phyloP scores from a whole-genome alignment of 53 echinoderm and acorn worm genomes.

The Holothuria leucospilota region DNA sequence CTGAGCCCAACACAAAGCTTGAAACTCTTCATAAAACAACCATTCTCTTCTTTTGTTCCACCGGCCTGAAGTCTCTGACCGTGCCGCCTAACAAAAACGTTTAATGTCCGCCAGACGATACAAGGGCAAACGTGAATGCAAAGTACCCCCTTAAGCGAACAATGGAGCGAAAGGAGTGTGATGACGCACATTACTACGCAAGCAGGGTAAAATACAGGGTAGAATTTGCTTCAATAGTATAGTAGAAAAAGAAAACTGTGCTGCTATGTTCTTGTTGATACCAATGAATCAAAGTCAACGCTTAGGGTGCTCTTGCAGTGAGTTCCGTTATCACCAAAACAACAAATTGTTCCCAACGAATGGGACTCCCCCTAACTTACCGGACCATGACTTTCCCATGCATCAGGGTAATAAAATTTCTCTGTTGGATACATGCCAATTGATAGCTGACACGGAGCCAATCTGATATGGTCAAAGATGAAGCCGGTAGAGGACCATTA shows the following conservation, averaged over 20 bases:
- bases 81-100: neutral
- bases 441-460: neutral
- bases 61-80: neutral
- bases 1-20: no score
- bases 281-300: neutral
- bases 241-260: neutral
- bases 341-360: neutral
- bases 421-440: neutral
- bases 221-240: neutral
- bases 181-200: conserved; percentile 13
- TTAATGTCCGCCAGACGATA: neutral
- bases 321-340: conserved; percentile 3
- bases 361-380: neutral
- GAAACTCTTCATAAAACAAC: neutral
- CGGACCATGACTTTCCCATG: neutral
- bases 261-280: neutral
- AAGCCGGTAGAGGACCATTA: neutral
- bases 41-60: no score
- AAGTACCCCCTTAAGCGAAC: no score
- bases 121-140: neutral
- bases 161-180: no score
- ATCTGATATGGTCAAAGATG: neutral
- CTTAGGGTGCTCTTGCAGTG: neutral
- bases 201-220: neutral
- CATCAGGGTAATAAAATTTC: neutral